These are phyloP conservation scores for Diachasmimorpha longicaudata DNA, from an alignment of 1,140 invertebrate genomes.

Conservation along the genomic window DNA sequence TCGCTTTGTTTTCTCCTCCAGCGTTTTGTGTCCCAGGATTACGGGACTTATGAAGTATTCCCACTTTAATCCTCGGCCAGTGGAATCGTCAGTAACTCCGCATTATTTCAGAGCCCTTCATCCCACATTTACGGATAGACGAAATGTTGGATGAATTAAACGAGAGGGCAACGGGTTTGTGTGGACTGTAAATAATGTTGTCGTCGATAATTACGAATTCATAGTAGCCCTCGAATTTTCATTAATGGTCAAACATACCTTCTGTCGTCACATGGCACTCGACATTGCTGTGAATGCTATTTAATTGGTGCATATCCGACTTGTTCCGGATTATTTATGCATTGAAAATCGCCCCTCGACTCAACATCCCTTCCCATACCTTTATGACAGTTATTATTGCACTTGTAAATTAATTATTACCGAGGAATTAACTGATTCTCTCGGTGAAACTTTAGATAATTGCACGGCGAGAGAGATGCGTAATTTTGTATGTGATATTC, in stretches of 20 bases:
- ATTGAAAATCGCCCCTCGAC: not conserved
- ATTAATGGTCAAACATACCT: not conserved
- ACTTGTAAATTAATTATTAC: too few relatives aligned
- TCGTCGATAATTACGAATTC: not conserved
- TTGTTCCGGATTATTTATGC: not conserved
- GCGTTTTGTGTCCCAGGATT: constrained; percentile 50
- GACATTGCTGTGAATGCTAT: not conserved
- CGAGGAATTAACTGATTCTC: too few relatives aligned
- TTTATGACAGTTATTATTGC: too few relatives aligned
- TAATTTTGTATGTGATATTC: too few relatives aligned
- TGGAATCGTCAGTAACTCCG: not conserved
- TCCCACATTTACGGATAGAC: not conserved
- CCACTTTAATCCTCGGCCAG: constrained; percentile 44
- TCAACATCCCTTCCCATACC: too few relatives aligned
- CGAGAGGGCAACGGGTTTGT: not conserved
- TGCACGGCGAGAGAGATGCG: too few relatives aligned
- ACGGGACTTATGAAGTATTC: constrained; percentile 51
- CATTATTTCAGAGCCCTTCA: too few relatives aligned
- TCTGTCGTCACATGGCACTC: not conserved
- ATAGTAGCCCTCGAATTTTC: not conserved
- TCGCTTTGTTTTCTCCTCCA: constrained; percentile 40
- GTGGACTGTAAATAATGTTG: not conserved
- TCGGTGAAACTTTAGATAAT: too few relatives aligned
- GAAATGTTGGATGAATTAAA: not conserved
- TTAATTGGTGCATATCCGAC: not conserved